Evolutionary conservation across 2,797 vertebrate genomes (phyloP).

Genomic region (Morus bassanus): DNA sequence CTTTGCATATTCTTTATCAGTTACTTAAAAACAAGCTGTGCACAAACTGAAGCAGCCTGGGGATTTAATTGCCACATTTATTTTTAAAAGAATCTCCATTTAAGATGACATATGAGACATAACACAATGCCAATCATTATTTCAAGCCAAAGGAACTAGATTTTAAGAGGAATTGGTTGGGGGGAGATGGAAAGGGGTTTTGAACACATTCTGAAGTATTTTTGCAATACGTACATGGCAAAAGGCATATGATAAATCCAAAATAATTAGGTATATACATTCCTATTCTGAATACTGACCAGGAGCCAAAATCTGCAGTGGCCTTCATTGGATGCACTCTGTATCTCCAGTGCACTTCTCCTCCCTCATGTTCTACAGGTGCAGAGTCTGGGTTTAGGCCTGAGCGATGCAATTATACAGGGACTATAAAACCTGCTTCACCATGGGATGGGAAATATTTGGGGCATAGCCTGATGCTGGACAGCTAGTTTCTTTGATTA

Average conservation of each 20-base stretch:
- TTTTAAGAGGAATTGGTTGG: neutral
- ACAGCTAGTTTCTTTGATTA: neutral
- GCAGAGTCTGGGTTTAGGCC: neutral
- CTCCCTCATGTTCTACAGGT: neutral
- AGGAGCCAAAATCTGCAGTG: neutral
- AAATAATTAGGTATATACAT: neutral
- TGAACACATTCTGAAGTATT: neutral
- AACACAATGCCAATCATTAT: neutral
- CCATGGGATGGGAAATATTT: neutral
- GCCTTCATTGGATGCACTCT: neutral
- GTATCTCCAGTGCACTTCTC: neutral
- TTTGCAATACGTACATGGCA: neutral
- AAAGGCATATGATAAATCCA: neutral
- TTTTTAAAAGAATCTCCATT: slow-evolving; percentile 28
- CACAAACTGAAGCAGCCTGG: neutral
- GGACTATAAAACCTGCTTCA: neutral
- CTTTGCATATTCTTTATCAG: neutral
- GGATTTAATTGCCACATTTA: neutral
- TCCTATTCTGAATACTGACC: neutral
- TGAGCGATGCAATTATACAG: neutral
- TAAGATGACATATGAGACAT: neutral
- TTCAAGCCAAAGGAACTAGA: neutral
- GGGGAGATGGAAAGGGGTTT: neutral
- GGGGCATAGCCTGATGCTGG: neutral
- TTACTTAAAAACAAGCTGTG: neutral